Percentiles rank a stretch among this genome's conserved stretches.
These are phyloP conservation scores for Aporophyla nigra DNA, from an alignment of 2,888 invertebrate genomes.

Conservation along the genomic window DNA sequence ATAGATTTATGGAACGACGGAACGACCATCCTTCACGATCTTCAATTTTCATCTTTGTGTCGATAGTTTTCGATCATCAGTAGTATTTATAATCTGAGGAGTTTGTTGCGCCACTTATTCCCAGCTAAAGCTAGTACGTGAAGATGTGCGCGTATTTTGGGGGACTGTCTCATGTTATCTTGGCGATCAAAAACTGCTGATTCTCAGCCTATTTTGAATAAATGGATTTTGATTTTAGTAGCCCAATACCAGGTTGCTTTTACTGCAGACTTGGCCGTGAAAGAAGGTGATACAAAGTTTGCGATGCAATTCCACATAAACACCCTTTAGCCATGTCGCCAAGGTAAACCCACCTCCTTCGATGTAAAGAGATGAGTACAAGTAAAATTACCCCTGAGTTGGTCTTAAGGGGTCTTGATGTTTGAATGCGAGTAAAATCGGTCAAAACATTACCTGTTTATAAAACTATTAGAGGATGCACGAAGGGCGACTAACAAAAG, in stretches of 20 bases:
- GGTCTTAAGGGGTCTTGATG: background rate
- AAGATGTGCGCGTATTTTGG: too few species aligned
- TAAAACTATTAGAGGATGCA: too few species aligned
- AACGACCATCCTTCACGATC: background rate
- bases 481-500: too few species aligned
- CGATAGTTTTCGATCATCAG: background rate
- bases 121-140: too few species aligned
- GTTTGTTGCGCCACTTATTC: too few species aligned
- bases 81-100: too few species aligned
- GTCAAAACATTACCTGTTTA: background rate
- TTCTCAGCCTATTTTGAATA: too few species aligned
- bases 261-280: background rate
- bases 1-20: background rate
- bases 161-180: too few species aligned
- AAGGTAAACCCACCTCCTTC: background rate
- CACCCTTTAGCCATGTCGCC: background rate
- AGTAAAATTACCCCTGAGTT: background rate
- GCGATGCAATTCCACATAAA: background rate
- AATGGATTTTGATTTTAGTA: background rate
- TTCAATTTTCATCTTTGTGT: background rate
- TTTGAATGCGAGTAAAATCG: background rate
- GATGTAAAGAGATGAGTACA: background rate
- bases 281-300: background rate
- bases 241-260: background rate
- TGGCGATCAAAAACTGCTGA: too few species aligned